These are phyloP conservation scores for Drosophila kohkoa DNA, from an alignment of 1,140 invertebrate species.

Conservation along the genomic window DNA sequence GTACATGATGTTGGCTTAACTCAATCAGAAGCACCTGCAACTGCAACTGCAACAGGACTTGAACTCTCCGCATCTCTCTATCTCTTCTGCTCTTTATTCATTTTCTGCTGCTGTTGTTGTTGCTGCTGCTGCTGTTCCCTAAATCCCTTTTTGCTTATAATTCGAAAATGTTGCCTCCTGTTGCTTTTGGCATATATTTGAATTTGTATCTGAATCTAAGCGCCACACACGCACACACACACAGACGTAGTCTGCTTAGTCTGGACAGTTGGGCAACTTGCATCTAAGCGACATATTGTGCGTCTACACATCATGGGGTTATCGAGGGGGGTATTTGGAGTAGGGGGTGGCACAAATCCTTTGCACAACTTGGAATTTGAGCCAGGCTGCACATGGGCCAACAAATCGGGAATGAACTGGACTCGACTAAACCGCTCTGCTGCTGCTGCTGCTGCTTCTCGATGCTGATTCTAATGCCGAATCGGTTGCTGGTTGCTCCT, in stretches of 20 bases:
- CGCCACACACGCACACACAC: neutral
- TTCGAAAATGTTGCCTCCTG: constrained; percentile 75
- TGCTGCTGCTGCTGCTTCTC: constrained; percentile 3
- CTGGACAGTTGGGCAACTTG: neutral
- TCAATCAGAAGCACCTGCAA: constrained; percentile 77
- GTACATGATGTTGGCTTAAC: constrained; percentile 76
- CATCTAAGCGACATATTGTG: constrained; percentile 59
- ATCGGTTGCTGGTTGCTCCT: neutral
- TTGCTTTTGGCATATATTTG: constrained; percentile 81
- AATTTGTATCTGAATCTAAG: constrained; percentile 75
- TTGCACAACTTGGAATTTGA: constrained; percentile 68
- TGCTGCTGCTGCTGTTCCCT: constrained; percentile 36
- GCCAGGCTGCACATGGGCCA: constrained; percentile 51
- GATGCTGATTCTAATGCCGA: constrained; percentile 3
- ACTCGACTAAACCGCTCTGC: constrained; percentile 29
- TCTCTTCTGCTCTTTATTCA: constrained; percentile 19
- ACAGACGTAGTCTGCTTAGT: neutral
- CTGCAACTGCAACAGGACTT: constrained; percentile 34
- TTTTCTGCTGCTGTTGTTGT: constrained; percentile 32
- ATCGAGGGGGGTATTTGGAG: constrained; percentile 17
- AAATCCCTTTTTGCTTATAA: constrained; percentile 84
- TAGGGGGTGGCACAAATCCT: constrained; percentile 54
- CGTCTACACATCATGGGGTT: constrained; percentile 38
- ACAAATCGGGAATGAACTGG: constrained; percentile 37
- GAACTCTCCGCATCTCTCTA: too few species aligned